These are phyloP conservation scores for Nerophis ophidion DNA, from an alignment of 2,113 vertebrate species.

Conservation along the genomic window DNA sequence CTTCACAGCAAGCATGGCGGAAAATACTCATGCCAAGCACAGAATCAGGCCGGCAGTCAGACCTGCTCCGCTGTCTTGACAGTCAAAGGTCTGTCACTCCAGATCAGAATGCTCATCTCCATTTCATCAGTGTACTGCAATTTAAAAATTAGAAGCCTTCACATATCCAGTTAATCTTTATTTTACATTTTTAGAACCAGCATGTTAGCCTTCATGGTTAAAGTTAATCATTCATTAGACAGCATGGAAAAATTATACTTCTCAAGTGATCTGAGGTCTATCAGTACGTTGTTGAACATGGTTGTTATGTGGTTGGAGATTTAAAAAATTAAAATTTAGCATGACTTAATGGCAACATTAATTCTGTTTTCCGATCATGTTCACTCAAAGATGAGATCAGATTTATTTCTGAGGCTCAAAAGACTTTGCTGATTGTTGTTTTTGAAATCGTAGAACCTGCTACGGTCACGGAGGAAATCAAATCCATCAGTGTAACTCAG, in stretches of 20 bases:
- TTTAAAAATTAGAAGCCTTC: too few relatives aligned
- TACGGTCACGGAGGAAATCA: constrained; percentile 83
- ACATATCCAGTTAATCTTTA: too few relatives aligned
- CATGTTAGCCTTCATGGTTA: neutral
- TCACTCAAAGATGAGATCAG: too few relatives aligned
- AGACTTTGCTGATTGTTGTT: constrained; percentile 25
- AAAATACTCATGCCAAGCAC: constrained; percentile 92
- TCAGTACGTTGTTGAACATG: neutral
- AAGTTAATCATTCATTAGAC: too few relatives aligned
- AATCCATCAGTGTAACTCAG: constrained; percentile 93
- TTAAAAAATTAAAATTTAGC: neutral
- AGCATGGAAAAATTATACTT: neutral
- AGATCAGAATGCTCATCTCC: neutral
- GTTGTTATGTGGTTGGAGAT: neutral
- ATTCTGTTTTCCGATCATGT: too few relatives aligned
- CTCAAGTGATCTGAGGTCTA: neutral
- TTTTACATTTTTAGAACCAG: neutral
- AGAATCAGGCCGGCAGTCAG: constrained; percentile 93
- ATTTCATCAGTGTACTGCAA: neutral
- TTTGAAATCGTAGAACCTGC: constrained; percentile 84
- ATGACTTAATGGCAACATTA: neutral
- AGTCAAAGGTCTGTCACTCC: constrained; percentile 87
- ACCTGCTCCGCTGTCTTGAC: constrained; percentile 85
- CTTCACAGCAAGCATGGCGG: constrained; percentile 84
- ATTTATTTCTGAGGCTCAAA: neutral